Evolutionary conservation across 2,113 vertebrate genomes (phyloP).

Genomic region (Sinocyclocheilus anophthalmus): DNA sequence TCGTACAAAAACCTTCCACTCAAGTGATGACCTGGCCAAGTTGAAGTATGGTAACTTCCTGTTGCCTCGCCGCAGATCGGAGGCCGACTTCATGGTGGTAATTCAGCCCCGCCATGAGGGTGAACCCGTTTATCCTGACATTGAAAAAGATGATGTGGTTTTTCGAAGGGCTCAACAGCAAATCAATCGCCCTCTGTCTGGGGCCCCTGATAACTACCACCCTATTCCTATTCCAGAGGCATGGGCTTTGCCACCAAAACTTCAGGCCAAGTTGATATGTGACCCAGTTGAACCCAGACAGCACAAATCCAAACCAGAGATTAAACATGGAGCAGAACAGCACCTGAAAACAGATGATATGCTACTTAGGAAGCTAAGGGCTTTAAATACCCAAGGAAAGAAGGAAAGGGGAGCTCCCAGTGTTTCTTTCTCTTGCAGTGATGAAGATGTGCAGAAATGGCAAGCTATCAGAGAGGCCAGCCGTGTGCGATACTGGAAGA

Average conservation of each 20-base stretch:
- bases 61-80: conserved; percentile 70
- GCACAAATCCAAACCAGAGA: conserved; percentile 57
- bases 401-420: conserved; percentile 71
- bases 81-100: conserved; percentile 82
- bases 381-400: conserved; percentile 71
- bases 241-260: conserved; percentile 86
- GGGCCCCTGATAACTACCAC: conserved; percentile 86
- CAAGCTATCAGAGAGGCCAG: conserved; percentile 90
- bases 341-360: conserved; percentile 87
- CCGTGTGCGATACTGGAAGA: conserved; percentile 86
- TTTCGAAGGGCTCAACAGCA: conserved; percentile 80
- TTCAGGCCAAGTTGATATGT: conserved; percentile 87
- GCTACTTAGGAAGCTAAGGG: conserved; percentile 85
- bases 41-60: conserved; percentile 64
- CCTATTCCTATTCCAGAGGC: conserved; percentile 89
- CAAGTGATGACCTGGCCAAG: conserved; percentile 80
- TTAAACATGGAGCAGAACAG: conserved; percentile 51
- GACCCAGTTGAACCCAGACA: conserved; percentile 74
- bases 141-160: conserved; percentile 91
- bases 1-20: conserved; percentile 85
- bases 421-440: conserved; percentile 81
- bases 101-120: conserved; percentile 74
- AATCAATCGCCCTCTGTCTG: conserved; percentile 80
- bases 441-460: conserved; percentile 87
- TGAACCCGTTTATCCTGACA: conserved; percentile 81